Conservation (phyloP, 2,113 vertebrate species). For the Hydrolagus affinis region DNA sequence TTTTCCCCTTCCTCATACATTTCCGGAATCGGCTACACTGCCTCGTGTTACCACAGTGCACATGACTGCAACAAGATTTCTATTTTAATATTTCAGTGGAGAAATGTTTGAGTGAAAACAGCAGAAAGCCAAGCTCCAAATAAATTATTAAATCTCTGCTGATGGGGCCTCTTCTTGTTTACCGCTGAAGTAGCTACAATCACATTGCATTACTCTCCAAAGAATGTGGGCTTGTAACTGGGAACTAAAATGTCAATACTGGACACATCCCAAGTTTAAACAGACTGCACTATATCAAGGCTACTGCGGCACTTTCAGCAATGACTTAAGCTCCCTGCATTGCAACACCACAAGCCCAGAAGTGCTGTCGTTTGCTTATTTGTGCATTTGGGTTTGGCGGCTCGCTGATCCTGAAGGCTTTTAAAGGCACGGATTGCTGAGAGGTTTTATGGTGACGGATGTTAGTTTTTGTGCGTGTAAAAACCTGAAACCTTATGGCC, state of each 20-base stretch:
- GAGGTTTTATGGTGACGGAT: constrained; percentile 49
- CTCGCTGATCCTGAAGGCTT: constrained; percentile 11
- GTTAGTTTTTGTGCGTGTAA: background rate
- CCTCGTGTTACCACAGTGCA: no score
- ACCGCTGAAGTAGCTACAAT: background rate
- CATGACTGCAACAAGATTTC: background rate
- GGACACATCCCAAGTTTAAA: constrained; percentile 10
- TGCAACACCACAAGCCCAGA: constrained; percentile 16
- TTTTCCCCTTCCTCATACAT: background rate
- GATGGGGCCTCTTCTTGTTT: constrained; percentile 22
- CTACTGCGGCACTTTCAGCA: constrained; percentile 24
- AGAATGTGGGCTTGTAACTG: constrained; percentile 1
- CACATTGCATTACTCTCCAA: constrained; percentile 28
- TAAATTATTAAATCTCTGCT: constrained; percentile 24
- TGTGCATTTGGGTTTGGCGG: constrained; percentile 9
- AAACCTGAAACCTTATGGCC: background rate
- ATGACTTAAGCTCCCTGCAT: constrained; percentile 24
- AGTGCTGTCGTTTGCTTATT: constrained; percentile 25
- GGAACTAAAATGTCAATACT: constrained; percentile 2
- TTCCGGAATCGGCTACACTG: background rate
- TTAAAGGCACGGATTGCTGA: constrained; percentile 50
- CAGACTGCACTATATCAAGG: constrained; percentile 16
- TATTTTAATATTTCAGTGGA: constrained; percentile 22
- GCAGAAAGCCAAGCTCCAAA: constrained; percentile 21
- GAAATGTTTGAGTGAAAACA: background rate